Percentiles rank a stretch among this genome's conserved stretches.
Evolutionary conservation across 2,113 vertebrate genomes (phyloP).

Genomic region (Tupaia chinensis): DNA sequence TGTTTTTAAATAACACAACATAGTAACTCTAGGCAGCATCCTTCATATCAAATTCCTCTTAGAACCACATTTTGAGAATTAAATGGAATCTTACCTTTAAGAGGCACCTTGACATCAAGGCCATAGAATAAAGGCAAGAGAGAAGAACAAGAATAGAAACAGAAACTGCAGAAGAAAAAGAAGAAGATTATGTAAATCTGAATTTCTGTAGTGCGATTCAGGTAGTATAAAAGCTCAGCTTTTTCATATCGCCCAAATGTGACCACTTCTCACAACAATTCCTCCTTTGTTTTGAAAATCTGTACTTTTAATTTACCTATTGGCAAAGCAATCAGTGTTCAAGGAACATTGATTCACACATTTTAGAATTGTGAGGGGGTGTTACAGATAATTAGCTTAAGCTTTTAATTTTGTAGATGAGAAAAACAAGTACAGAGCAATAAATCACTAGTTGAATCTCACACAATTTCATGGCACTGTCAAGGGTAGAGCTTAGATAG

Average conservation of each 20-base stretch:
- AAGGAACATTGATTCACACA: not conserved
- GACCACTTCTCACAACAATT: not conserved
- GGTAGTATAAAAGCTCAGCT: conserved; percentile 59
- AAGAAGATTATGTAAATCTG: conserved; percentile 81
- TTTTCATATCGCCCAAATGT: conserved; percentile 2
- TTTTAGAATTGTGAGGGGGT: not conserved
- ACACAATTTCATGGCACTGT: not conserved
- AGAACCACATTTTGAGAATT: conserved; percentile 69
- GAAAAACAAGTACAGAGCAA: not conserved
- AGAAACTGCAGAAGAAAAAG: conserved; percentile 95
- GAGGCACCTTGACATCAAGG: conserved; percentile 97
- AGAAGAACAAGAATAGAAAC: conserved; percentile 99
- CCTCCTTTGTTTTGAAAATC: conserved; percentile 25
- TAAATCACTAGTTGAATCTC: not conserved
- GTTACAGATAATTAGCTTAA: not conserved
- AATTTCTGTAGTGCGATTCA: conserved; percentile 46
- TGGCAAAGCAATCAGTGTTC: conserved; percentile 3
- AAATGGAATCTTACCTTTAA: conserved; percentile 93
- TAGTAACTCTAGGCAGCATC: not conserved
- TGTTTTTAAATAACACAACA: not conserved
- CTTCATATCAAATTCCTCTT: conserved; percentile 8
- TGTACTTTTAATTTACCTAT: not conserved
- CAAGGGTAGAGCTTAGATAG: not conserved
- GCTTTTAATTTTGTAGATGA: not conserved
- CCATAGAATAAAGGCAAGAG: conserved; percentile 99